Evolutionary conservation across 2,888 invertebrate species (phyloP).

Genomic region (Ischnus inquisitorius): DNA sequence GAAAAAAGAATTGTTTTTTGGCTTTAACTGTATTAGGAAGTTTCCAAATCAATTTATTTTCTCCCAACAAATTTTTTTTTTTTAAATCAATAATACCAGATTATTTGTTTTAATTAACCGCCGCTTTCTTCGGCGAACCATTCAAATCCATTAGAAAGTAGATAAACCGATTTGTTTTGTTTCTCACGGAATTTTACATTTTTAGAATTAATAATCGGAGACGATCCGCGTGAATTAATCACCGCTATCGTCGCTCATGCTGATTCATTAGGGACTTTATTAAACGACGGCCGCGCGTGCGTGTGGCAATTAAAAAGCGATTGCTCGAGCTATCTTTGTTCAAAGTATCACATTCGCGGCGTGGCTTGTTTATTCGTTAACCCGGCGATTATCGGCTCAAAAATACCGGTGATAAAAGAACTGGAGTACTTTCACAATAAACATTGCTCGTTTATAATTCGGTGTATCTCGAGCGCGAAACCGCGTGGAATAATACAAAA

Average conservation of each 20-base stretch:
- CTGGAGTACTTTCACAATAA: background rate
- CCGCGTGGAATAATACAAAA: background rate
- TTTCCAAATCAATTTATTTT: too few relatives aligned
- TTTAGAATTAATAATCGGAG: background rate
- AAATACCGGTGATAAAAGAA: conserved; percentile 3
- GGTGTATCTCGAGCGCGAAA: background rate
- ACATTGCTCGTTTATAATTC: background rate
- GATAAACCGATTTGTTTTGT: too few relatives aligned
- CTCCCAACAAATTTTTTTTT: too few relatives aligned
- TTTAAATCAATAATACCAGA: too few relatives aligned
- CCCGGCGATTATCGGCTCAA: background rate
- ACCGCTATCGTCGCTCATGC: conserved; percentile 14
- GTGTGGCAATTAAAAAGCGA: conserved; percentile 15
- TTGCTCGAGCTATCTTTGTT: conserved; percentile 16
- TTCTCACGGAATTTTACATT: background rate
- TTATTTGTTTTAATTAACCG: too few relatives aligned
- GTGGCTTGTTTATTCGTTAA: background rate
- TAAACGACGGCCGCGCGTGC: background rate
- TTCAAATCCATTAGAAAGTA: too few relatives aligned
- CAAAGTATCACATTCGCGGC: background rate
- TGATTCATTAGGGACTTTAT: background rate
- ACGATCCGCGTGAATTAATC: background rate
- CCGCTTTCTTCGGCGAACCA: too few relatives aligned
- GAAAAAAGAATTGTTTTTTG: too few relatives aligned
- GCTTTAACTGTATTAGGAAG: too few relatives aligned